Conservation (phyloP, 1,140 invertebrate genomes). For the Mylabris phalerata region DNA sequence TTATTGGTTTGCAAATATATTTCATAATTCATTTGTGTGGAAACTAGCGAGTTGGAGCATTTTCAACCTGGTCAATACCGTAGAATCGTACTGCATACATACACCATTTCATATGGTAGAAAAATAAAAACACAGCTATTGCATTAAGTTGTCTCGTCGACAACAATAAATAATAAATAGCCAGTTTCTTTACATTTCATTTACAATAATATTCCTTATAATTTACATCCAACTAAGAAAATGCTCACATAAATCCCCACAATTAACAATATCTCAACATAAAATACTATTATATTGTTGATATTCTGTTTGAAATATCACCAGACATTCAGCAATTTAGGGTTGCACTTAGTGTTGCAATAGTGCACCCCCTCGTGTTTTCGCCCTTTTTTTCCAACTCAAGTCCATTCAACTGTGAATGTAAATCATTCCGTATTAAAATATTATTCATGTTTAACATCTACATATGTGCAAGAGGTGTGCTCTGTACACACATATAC, state of each 20-base stretch:
- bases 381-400: too few species aligned
- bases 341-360: too few species aligned
- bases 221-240: conserved; percentile 7
- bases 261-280: conserved; percentile 16
- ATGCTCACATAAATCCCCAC: conserved; percentile 9
- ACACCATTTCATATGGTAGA: background rate
- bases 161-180: conserved; percentile 17
- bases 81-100: too few species aligned
- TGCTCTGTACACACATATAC: too few species aligned
- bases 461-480: too few species aligned
- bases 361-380: too few species aligned
- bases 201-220: conserved; percentile 2
- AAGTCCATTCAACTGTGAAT: background rate
- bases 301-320: too few species aligned
- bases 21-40: conserved; percentile 14
- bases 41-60: conserved; percentile 9
- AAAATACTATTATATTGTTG: background rate
- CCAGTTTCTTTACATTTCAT: conserved; percentile 7
- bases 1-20: conserved; percentile 14
- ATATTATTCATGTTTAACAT: conserved; percentile 15
- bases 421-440: conserved; percentile 16
- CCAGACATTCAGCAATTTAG: too few species aligned
- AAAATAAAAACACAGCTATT: conserved; percentile 14
- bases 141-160: conserved; percentile 15
- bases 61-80: conserved; percentile 5